Conservation (phyloP, 2,888 invertebrate genomes). For the Mythimna albipuncta region DNA sequence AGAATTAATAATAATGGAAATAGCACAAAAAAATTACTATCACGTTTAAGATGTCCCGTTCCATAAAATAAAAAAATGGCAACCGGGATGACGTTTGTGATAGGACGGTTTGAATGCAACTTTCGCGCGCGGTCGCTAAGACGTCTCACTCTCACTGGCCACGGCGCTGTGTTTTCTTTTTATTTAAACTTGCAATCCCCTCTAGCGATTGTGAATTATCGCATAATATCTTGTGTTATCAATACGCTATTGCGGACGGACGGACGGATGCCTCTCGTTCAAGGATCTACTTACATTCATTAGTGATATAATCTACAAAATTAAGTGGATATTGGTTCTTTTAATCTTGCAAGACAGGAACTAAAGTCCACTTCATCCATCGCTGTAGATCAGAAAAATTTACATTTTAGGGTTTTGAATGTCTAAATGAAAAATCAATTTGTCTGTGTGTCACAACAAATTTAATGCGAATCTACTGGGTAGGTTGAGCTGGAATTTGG, state of each 20-base stretch:
- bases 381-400: too few relatives aligned
- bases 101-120: slow-evolving; percentile 78
- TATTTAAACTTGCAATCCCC: slow-evolving; percentile 86
- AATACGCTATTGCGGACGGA: slow-evolving; percentile 75
- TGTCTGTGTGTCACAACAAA: too few relatives aligned
- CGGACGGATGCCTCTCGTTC: slow-evolving; percentile 55
- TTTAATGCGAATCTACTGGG: too few relatives aligned
- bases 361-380: too few relatives aligned
- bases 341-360: not conserved
- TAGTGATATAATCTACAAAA: slow-evolving; percentile 13
- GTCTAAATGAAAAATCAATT: too few relatives aligned
- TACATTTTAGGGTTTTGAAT: too few relatives aligned
- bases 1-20: slow-evolving; percentile 48
- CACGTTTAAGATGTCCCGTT: slow-evolving; percentile 46
- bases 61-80: slow-evolving; percentile 47
- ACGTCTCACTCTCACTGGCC: slow-evolving; percentile 86
- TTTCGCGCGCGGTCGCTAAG: slow-evolving; percentile 79
- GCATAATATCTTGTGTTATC: slow-evolving; percentile 83
- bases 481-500: too few relatives aligned
- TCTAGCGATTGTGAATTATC: slow-evolving; percentile 81
- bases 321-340: slow-evolving; percentile 23
- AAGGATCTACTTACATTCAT: slow-evolving; percentile 41
- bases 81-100: slow-evolving; percentile 58
- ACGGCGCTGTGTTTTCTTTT: slow-evolving; percentile 82
- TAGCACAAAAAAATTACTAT: slow-evolving; percentile 59